These are phyloP conservation scores for Onthophagus taurus DNA, from an alignment of 1,140 invertebrate species.

Conservation along the genomic window DNA sequence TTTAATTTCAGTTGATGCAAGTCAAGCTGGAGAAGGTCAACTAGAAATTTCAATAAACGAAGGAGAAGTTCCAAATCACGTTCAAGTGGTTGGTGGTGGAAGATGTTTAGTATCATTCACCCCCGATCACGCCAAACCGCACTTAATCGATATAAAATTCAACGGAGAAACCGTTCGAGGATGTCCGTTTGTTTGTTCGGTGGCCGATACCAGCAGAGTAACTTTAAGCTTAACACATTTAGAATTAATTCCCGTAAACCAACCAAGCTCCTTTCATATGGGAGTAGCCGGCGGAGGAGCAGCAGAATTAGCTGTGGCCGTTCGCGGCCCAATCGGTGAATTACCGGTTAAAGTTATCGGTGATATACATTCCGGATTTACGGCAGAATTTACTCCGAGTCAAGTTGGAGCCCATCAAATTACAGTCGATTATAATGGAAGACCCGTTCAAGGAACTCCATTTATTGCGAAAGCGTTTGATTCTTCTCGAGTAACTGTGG, in stretches of 20 bases:
- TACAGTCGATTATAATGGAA: conserved; percentile 72
- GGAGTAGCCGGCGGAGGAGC: conserved; percentile 75
- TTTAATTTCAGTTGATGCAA: conserved; percentile 85
- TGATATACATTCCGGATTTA: conserved; percentile 74
- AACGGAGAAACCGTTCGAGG: conserved; percentile 91
- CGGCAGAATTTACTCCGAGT: conserved; percentile 82
- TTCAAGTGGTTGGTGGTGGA: conserved; percentile 89
- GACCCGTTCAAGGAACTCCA: conserved; percentile 78
- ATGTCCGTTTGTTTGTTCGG: conserved; percentile 79
- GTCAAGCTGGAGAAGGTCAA: conserved; percentile 92
- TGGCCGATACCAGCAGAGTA: conserved; percentile 71
- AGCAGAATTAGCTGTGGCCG: conserved; percentile 80
- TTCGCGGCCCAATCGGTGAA: conserved; percentile 68
- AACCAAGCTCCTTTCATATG: conserved; percentile 81
- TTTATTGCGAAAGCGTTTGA: conserved; percentile 91
- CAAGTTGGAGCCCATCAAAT: conserved; percentile 86
- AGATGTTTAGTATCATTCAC: conserved; percentile 92
- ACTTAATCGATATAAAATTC: conserved; percentile 97
- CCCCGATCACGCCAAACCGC: conserved; percentile 81
- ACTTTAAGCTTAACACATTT: conserved; percentile 67
- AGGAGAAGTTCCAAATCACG: conserved; percentile 95
- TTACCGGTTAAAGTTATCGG: conserved; percentile 84
- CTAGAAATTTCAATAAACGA: conserved; percentile 97
- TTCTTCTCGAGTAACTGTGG: conserved; percentile 77
- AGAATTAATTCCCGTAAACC: conserved; percentile 82